Evolutionary conservation across 2,888 invertebrate genomes (phyloP).

Genomic region (Luperina testacea): DNA sequence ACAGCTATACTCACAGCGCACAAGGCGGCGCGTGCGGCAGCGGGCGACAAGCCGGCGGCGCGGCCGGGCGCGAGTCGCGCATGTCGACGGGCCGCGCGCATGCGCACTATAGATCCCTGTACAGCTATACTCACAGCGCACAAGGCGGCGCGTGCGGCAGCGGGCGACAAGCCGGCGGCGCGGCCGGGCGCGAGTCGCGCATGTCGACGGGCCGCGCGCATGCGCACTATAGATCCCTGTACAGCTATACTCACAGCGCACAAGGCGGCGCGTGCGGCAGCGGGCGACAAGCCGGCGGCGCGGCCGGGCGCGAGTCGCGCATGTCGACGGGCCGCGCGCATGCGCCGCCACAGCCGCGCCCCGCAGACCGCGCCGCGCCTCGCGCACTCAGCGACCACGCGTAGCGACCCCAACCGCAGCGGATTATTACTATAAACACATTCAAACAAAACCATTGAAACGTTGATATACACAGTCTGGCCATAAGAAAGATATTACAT

Average conservation of each 20-base stretch:
- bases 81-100: slow-evolving; percentile 69
- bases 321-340: slow-evolving; percentile 86
- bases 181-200: not conserved
- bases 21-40: slow-evolving; percentile 2
- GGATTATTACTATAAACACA: slow-evolving; percentile 92
- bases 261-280: slow-evolving; percentile 90
- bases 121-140: not conserved
- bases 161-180: slow-evolving; percentile 7
- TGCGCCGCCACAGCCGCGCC: slow-evolving; percentile 89
- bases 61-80: not conserved
- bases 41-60: not conserved
- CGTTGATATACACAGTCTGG: not conserved
- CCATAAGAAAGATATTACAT: too few relatives aligned
- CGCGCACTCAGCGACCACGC: slow-evolving; percentile 98
- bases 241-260: slow-evolving; percentile 92
- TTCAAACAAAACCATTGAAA: not conserved
- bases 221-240: too few relatives aligned
- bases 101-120: too few relatives aligned
- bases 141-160: slow-evolving; percentile 38
- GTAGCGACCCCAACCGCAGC: slow-evolving; percentile 98
- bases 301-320: slow-evolving; percentile 73
- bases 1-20: slow-evolving; percentile 90
- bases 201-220: not conserved
- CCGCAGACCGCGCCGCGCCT: slow-evolving; percentile 95
- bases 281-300: slow-evolving; percentile 79